A percentile compares a stretch with the other conserved stretches of the same genome.
These are phyloP conservation scores for Sympetrum striolatum DNA, from an alignment of 2,888 invertebrate genomes.

Conservation along the genomic window DNA sequence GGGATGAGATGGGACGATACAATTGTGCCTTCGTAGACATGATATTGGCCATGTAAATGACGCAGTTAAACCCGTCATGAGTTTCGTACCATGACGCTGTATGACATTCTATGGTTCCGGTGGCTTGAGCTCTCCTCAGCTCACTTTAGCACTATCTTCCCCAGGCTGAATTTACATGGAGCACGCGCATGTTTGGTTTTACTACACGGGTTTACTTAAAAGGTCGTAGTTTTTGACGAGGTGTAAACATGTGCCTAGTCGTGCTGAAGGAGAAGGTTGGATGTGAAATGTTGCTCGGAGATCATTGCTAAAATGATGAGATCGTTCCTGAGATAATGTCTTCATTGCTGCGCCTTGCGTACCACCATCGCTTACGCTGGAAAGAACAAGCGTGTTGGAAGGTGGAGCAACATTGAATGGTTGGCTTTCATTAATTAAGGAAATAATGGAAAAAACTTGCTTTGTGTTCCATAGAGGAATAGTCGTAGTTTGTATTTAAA, in stretches of 20 bases:
- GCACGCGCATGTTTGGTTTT: not conserved
- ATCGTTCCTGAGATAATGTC: not conserved
- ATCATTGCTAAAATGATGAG: not conserved
- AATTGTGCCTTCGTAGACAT: slow-evolving; percentile 39
- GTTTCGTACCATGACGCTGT: slow-evolving; percentile 27
- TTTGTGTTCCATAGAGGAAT: too few relatives aligned
- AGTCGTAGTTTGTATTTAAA: too few relatives aligned
- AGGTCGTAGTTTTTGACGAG: not conserved
- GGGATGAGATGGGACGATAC: slow-evolving; percentile 29
- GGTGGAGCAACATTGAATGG: too few relatives aligned
- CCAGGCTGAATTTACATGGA: not conserved
- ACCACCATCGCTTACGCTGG: too few relatives aligned
- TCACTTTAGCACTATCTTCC: not conserved
- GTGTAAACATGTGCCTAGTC: not conserved
- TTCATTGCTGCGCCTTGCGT: not conserved
- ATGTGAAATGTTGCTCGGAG: not conserved
- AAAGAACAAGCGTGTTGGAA: too few relatives aligned
- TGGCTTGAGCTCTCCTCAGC: not conserved
- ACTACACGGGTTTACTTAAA: not conserved
- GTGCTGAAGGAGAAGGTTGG: not conserved
- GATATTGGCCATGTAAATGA: slow-evolving; percentile 36
- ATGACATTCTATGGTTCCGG: slow-evolving; percentile 38
- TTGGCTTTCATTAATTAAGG: too few relatives aligned
- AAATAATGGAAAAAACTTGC: too few relatives aligned
- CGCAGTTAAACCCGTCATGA: slow-evolving; percentile 1